Conservation (phyloP, 2,888 invertebrate genomes). For the Rhaphigaster nebulosa region DNA sequence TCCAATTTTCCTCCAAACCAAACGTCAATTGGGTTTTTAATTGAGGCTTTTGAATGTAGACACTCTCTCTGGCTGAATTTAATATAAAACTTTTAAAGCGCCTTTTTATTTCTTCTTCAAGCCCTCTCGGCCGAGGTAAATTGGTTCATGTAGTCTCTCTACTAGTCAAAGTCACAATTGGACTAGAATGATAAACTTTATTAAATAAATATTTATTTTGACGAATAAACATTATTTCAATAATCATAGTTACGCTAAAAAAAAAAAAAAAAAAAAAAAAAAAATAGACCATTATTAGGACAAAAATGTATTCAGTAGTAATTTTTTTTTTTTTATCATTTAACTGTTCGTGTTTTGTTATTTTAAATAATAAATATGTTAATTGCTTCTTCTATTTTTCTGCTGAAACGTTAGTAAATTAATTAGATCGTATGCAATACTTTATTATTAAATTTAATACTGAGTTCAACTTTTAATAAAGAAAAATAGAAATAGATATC, state of each 20-base stretch:
- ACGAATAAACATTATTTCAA: not conserved
- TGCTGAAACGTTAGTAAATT: no score
- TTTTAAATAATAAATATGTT: no score
- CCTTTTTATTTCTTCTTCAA: not conserved
- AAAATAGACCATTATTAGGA: no score
- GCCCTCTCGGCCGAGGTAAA: not conserved
- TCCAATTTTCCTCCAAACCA: slow-evolving; percentile 38
- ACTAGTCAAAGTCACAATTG: not conserved
- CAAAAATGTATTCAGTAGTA: no score
- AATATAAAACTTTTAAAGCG: slow-evolving; percentile 32
- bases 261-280: no score
- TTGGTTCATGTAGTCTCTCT: not conserved
- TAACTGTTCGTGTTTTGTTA: no score
- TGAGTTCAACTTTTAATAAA: no score
- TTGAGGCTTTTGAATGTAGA: slow-evolving; percentile 30
- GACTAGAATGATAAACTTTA: not conserved
- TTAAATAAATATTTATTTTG: not conserved
- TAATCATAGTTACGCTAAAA: not conserved
- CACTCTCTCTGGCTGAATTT: slow-evolving; percentile 29
- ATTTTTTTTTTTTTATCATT: no score
- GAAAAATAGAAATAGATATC: no score
- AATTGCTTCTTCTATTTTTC: no score
- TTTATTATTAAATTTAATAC: no score
- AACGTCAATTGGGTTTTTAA: slow-evolving; percentile 39
- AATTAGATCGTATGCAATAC: no score